Evolutionary conservation across 2,113 vertebrate genomes (phyloP).

Genomic region (Megaleporinus macrocephalus): DNA sequence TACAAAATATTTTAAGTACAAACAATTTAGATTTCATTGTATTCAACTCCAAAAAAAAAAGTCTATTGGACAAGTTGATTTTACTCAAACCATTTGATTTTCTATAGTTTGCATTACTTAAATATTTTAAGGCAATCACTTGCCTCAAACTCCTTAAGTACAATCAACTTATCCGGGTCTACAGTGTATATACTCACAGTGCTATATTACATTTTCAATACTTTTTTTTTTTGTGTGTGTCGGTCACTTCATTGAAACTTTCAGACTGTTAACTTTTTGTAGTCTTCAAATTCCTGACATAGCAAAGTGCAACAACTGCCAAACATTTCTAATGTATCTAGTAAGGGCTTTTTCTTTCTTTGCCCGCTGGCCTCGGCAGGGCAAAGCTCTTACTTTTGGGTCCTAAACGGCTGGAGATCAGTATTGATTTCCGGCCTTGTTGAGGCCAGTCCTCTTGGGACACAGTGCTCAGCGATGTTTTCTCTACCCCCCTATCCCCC

Average conservation of each 20-base stretch:
- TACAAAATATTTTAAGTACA: no score
- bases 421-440: conserved; percentile 59
- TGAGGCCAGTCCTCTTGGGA: conserved; percentile 55
- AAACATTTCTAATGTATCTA: neutral
- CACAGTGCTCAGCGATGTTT: conserved; percentile 39
- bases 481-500: neutral
- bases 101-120: no score
- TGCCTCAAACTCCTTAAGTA: no score
- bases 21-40: no score
- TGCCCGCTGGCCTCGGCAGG: conserved; percentile 38
- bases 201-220: no score
- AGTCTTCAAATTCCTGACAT: neutral
- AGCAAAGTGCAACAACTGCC: conserved; percentile 11
- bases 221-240: no score
- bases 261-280: neutral
- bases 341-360: conserved; percentile 10
- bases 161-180: no score
- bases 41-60: no score
- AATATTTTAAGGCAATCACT: no score
- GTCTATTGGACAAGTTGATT: no score
- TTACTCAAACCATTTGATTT: no score
- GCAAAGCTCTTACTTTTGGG: conserved; percentile 24
- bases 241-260: neutral
- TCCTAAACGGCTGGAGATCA: conserved; percentile 54
- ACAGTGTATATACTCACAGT: no score